Evolutionary conservation across 2,113 vertebrate genomes (phyloP).

Genomic region (Phyllostomus hastatus): DNA sequence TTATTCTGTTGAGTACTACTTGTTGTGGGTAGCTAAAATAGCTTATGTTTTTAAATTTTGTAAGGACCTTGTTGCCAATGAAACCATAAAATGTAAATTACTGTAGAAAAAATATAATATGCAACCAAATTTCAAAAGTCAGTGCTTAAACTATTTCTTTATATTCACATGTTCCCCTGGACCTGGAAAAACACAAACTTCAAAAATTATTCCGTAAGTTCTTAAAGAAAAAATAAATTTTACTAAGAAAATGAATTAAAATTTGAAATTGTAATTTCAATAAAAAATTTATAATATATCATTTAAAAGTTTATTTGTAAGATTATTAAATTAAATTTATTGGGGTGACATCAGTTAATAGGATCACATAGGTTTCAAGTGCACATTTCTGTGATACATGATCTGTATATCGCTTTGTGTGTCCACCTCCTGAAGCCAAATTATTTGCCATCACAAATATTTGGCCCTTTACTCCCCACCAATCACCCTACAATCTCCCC

Average conservation of each 20-base stretch:
- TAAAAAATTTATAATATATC: neutral
- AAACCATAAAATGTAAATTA: neutral
- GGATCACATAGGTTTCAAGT: too few species aligned
- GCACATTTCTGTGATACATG: too few species aligned
- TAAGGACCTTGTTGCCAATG: neutral
- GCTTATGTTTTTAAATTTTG: slow-evolving; percentile 7
- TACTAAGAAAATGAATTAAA: neutral
- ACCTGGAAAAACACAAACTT: neutral
- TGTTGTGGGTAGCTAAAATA: neutral
- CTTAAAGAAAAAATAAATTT: neutral
- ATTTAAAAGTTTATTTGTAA: neutral
- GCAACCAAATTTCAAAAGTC: neutral
- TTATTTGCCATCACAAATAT: too few species aligned
- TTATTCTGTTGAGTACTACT: neutral
- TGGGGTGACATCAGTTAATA: too few species aligned
- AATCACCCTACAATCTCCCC: too few species aligned
- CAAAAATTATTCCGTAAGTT: neutral
- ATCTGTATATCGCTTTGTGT: too few species aligned
- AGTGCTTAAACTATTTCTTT: neutral
- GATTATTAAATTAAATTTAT: too few species aligned
- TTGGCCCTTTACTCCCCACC: too few species aligned
- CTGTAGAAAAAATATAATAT: slow-evolving; percentile 13
- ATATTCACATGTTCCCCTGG: neutral
- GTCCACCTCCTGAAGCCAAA: too few species aligned
- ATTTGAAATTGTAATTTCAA: neutral